phyloP scores from a whole-genome alignment of 2,113 vertebrate genomes.

The Pithys albifrons region DNA sequence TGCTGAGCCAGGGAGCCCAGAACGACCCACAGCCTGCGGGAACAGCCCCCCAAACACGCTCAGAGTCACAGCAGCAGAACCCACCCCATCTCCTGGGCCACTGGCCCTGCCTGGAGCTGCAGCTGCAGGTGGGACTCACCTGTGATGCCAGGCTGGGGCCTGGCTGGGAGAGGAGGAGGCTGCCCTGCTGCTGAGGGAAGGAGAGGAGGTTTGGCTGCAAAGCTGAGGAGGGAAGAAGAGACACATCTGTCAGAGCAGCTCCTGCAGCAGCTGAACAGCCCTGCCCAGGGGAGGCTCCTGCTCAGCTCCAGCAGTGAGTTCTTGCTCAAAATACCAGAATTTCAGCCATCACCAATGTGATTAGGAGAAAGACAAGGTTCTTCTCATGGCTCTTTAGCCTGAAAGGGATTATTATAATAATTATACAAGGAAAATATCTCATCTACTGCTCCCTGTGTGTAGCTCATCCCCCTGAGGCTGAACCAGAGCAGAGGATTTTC shows the following conservation, averaged over 20 bases:
- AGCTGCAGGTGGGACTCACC: constrained; percentile 69
- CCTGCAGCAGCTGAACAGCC: background rate
- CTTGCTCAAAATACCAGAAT: background rate
- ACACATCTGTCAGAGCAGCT: background rate
- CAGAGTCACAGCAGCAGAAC: background rate
- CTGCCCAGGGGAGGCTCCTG: background rate
- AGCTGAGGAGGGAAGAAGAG: constrained; percentile 61
- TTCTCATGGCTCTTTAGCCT: background rate
- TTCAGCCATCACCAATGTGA: background rate
- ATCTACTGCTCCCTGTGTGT: background rate
- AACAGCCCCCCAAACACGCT: background rate
- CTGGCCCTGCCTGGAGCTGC: background rate
- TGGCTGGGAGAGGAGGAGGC: constrained; percentile 89
- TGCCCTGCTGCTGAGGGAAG: constrained; percentile 86
- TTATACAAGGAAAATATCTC: background rate
- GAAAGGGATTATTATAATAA: background rate
- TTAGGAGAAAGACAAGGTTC: background rate
- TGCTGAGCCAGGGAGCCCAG: constrained; percentile 84
- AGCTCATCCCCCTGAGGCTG: background rate
- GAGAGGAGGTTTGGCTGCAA: constrained; percentile 92
- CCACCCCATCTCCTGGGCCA: rapidly evolving
- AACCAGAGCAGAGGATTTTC: background rate
- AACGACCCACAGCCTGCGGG: constrained; percentile 84
- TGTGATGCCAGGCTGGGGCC: constrained; percentile 90
- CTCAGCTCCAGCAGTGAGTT: rapidly evolving